phyloP scores from a whole-genome alignment of 1,140 invertebrate genomes.

The Physella acuta region DNA sequence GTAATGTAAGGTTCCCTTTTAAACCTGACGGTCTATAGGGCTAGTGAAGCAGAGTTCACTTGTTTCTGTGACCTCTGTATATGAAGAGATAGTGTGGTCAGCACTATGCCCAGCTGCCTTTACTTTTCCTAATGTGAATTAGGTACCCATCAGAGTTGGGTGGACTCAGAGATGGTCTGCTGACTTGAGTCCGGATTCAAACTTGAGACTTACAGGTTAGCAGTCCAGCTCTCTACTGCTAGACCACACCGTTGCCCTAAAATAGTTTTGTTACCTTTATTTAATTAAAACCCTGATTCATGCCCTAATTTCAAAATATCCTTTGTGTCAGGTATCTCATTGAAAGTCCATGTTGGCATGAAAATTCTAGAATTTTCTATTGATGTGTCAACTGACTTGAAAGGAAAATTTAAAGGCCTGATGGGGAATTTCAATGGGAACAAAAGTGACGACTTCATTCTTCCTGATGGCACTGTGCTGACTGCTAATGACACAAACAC shows the following conservation, averaged over 20 bases:
- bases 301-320: not conserved
- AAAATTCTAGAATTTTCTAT: constrained; percentile 2
- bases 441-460: constrained; percentile 2
- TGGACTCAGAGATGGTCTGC: too few relatives aligned
- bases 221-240: too few relatives aligned
- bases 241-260: not conserved
- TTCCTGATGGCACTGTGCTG: constrained; percentile 7
- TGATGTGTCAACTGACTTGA: not conserved
- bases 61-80: not conserved
- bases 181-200: not conserved
- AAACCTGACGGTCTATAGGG: too few relatives aligned
- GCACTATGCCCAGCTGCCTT: not conserved
- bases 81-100: not conserved
- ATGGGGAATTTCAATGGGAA: constrained; percentile 12
- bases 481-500: not conserved
- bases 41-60: not conserved
- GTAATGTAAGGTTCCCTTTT: too few relatives aligned
- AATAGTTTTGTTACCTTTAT: not conserved
- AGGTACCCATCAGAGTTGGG: not conserved
- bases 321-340: not conserved
- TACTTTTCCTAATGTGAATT: not conserved
- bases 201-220: not conserved
- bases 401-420: not conserved
- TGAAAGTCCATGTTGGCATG: not conserved
- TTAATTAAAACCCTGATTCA: not conserved